Percentiles rank a stretch among this genome's conserved stretches.
These are phyloP conservation scores for Oplegnathus fasciatus DNA, from an alignment of 2,113 vertebrate genomes.

Conservation along the genomic window DNA sequence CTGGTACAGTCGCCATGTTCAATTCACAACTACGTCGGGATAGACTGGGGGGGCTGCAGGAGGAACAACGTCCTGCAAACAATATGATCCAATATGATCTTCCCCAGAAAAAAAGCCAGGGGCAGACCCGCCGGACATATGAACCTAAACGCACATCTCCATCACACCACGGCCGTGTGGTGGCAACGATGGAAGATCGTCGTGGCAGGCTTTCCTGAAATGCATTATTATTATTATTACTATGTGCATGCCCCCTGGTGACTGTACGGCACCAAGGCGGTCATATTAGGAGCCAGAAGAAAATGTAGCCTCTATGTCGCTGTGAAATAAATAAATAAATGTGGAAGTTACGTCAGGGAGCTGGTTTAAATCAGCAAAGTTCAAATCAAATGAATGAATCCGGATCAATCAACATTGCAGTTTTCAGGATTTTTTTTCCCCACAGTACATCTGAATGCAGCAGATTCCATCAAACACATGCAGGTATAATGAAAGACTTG, in stretches of 20 bases:
- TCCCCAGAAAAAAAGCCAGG: conserved; percentile 80
- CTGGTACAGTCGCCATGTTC: conserved; percentile 99
- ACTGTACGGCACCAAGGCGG: conserved; percentile 82
- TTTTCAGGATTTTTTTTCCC: neutral
- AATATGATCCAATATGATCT: conserved; percentile 84
- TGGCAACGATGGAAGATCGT: conserved; percentile 68
- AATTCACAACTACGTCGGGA: conserved; percentile 89
- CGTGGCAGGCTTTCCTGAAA: conserved; percentile 75
- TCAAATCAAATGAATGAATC: conserved; percentile 71
- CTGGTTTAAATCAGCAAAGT: conserved; percentile 66
- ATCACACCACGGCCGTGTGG: conserved; percentile 59
- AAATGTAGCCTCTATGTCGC: conserved; percentile 72
- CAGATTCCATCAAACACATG: neutral
- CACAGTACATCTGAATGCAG: neutral
- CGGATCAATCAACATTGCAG: conserved; percentile 23
- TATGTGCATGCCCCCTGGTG: conserved; percentile 88
- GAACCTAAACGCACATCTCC: conserved; percentile 72
- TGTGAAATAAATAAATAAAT: conserved; percentile 35
- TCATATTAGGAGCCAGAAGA: conserved; percentile 67
- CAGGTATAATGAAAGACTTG: neutral
- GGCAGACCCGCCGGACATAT: conserved; percentile 81
- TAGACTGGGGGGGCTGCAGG: conserved; percentile 83
- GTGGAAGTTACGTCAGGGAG: conserved; percentile 83
- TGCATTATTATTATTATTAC: conserved; percentile 76
- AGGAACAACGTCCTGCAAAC: conserved; percentile 85